Base-by-base conservation (phyloP, 2,888 invertebrate genomes). In the Mechanitis mazaeus region DNA sequence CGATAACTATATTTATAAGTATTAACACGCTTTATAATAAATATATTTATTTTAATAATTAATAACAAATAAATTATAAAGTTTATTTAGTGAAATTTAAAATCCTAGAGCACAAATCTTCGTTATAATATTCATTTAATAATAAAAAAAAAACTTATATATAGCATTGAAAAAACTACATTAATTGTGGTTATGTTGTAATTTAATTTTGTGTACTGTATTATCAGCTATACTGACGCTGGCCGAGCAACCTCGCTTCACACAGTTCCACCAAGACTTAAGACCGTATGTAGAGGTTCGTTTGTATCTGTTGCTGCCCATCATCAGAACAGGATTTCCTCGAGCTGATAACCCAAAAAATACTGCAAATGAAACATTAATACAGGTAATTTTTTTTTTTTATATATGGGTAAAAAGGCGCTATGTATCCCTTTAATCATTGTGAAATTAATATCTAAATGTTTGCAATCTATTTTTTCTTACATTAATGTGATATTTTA, bases 231-330 rank as follows among this genome's bases (percentile, higher is more conserved):
- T 59, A 38, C 65, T 65, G 35, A 67, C 61, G 33, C 73, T 72
- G 0, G 76, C 77, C 1, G 69, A 71, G 54, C 80, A 79, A 11
- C 69, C 71, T 3, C 66, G 67, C 63, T 76, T 77, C 55, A 75
- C 71, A 59, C 79, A 80, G 7, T 74, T 71, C 80, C 79, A 80
- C 73, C 76, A 72, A 20, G 71, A 72, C 9, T 74, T 78, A 33
- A 60, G 33, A 1, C 72, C 74, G 28, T 71, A 68, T 3, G 63
- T 67, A 4, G 72, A 71, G 1, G 70, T 71, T 55, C 75, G 71
- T 31, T 70, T 72, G 59, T 73, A 79, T 67, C 75, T 73, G 56
- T 70, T 71, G 0, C 66, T 63, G 31, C 69, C 73, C 47, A 75
- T 64, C 64, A 73, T 70, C 20, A 76, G 70, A 45, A 77, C 70